Evolutionary conservation across 2,888 invertebrate genomes (phyloP).

Genomic region (Caenorhabditis afra): DNA sequence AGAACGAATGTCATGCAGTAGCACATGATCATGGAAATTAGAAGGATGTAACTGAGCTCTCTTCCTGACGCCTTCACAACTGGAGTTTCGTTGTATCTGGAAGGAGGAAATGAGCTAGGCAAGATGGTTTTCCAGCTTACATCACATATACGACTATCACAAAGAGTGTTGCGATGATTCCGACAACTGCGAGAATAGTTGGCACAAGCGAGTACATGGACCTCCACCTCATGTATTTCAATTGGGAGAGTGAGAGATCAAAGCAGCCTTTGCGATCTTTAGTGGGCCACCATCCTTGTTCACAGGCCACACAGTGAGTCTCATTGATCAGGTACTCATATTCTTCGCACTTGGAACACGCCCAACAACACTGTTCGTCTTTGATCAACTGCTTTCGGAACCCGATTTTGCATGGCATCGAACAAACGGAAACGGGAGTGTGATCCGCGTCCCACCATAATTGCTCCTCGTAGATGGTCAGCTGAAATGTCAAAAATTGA

Average conservation of each 20-base stretch:
- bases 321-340: conserved; percentile 78
- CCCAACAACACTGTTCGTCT: conserved; percentile 83
- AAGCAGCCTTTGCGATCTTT: conserved; percentile 73
- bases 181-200: conserved; percentile 84
- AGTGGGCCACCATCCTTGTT: conserved; percentile 72
- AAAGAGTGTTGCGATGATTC: conserved; percentile 83
- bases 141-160: conserved; percentile 84
- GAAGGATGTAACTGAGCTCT: conserved; percentile 86
- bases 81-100: conserved; percentile 85
- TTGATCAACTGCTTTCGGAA: conserved; percentile 82
- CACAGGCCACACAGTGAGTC: conserved; percentile 78
- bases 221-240: conserved; percentile 84
- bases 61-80: conserved; percentile 87
- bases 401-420: conserved; percentile 81
- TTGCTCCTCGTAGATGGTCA: conserved; percentile 63
- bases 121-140: conserved; percentile 62
- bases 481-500: conserved; percentile 48
- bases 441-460: conserved; percentile 60
- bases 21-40: conserved; percentile 86
- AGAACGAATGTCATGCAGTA: conserved; percentile 87
- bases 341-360: conserved; percentile 79
- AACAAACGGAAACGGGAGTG: conserved; percentile 81
- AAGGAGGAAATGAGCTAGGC: no score
- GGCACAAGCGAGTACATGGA: conserved; percentile 86
- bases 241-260: conserved; percentile 62